Percentiles rank a stretch among this genome's conserved stretches.
These are phyloP conservation scores for Rhea pennata DNA, from an alignment of 2,113 vertebrate species.

Conservation along the genomic window DNA sequence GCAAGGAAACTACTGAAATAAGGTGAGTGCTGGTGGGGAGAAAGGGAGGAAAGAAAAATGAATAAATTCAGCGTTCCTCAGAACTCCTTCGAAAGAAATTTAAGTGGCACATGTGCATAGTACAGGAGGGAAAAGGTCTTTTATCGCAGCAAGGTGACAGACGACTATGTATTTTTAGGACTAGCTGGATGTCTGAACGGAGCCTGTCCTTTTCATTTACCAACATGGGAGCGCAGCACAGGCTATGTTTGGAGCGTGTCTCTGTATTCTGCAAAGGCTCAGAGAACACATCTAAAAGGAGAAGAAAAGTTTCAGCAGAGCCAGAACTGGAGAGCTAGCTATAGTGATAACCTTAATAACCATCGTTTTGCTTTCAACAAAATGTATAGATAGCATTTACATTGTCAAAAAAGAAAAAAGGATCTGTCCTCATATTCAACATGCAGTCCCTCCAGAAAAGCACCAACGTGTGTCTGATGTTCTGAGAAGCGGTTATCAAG, in stretches of 20 bases:
- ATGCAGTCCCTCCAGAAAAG: background rate
- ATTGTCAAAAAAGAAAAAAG: fast-evolving
- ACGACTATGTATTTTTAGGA: background rate
- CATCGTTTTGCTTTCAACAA: background rate
- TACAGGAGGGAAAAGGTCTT: background rate
- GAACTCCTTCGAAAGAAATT: constrained; percentile 1
- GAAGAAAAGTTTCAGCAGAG: background rate
- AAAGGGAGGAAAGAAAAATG: background rate
- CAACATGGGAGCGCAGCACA: background rate
- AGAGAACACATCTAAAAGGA: background rate
- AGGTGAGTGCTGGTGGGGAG: background rate
- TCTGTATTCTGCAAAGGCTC: background rate
- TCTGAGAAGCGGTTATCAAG: background rate
- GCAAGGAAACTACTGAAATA: background rate
- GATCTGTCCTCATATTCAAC: background rate
- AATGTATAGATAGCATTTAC: background rate
- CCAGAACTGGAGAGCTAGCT: background rate
- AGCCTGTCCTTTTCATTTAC: background rate
- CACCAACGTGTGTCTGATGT: fast-evolving
- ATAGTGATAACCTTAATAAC: background rate
- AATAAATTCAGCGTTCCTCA: background rate
- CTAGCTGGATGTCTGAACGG: background rate
- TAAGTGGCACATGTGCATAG: background rate
- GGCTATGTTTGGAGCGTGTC: background rate
- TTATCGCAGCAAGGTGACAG: background rate